These are phyloP conservation scores for Chroicocephalus ridibundus DNA, from an alignment of 2,113 vertebrate genomes.

Conservation along the genomic window DNA sequence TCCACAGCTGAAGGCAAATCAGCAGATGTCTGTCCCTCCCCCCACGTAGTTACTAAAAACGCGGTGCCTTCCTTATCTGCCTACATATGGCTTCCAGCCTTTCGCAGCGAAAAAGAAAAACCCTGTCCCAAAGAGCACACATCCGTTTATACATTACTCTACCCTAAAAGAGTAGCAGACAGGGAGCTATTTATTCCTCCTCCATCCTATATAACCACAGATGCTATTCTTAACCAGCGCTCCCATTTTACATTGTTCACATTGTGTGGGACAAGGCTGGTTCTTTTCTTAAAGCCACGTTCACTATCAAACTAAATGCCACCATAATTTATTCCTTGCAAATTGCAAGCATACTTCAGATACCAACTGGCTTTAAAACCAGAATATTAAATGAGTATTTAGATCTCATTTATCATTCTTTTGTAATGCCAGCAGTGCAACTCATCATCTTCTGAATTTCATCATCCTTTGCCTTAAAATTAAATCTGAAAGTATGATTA, in stretches of 20 bases:
- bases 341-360: background rate
- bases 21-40: background rate
- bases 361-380: background rate
- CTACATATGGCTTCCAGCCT: background rate
- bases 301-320: background rate
- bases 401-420: background rate
- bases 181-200: background rate
- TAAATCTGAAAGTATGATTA: background rate
- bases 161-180: background rate
- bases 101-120: background rate
- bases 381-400: background rate
- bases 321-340: background rate
- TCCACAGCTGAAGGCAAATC: background rate
- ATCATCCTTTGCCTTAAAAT: background rate
- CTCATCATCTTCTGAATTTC: background rate
- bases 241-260: background rate
- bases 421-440: background rate
- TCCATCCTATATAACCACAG: background rate
- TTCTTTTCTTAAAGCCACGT: background rate
- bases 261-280: background rate
- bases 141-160: background rate
- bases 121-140: background rate
- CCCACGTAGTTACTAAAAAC: background rate
- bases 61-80: background rate
- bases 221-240: background rate